Percentiles rank a stretch among this genome's conserved stretches.
Evolutionary conservation across 2,888 invertebrate species (phyloP).

Genomic region (Epinotia bilunana): DNA sequence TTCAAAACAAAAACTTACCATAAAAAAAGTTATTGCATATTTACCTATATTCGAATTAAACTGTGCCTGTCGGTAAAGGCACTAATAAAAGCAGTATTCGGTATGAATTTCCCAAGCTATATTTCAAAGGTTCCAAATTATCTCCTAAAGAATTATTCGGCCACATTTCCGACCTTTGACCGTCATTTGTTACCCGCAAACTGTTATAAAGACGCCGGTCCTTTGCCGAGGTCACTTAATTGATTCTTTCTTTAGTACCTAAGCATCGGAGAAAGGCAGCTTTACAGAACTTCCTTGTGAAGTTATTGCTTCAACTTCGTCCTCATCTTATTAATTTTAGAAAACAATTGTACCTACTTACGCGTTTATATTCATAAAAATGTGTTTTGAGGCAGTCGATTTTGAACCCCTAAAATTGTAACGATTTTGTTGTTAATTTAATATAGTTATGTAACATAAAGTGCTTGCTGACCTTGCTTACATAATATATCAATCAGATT

Average conservation of each 20-base stretch:
- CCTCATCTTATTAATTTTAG: conserved; percentile 5
- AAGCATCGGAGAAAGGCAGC: conserved; percentile 7
- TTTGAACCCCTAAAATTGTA: too few species aligned
- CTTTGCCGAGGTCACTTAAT: conserved; percentile 41
- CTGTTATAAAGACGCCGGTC: conserved; percentile 41
- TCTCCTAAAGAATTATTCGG: conserved; percentile 42
- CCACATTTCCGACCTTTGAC: conserved; percentile 45
- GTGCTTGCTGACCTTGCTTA: too few species aligned
- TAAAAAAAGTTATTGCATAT: too few species aligned
- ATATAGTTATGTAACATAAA: too few species aligned
- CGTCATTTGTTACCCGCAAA: conserved; percentile 45
- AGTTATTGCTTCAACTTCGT: conserved; percentile 1
- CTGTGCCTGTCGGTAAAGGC: not conserved
- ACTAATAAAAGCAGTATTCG: conserved; percentile 19
- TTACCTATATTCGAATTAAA: not conserved
- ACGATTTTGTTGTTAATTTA: too few species aligned
- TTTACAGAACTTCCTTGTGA: conserved; percentile 20
- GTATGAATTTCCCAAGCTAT: conserved; percentile 27
- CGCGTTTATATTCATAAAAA: not conserved
- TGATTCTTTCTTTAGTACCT: conserved; percentile 39
- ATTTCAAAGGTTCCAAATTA: conserved; percentile 39
- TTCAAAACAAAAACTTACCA: too few species aligned
- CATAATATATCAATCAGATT: too few species aligned
- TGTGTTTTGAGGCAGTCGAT: too few species aligned
- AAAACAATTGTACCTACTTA: not conserved